Evolutionary conservation across 1,140 invertebrate genomes (phyloP).

Genomic region (Zophobas morio): DNA sequence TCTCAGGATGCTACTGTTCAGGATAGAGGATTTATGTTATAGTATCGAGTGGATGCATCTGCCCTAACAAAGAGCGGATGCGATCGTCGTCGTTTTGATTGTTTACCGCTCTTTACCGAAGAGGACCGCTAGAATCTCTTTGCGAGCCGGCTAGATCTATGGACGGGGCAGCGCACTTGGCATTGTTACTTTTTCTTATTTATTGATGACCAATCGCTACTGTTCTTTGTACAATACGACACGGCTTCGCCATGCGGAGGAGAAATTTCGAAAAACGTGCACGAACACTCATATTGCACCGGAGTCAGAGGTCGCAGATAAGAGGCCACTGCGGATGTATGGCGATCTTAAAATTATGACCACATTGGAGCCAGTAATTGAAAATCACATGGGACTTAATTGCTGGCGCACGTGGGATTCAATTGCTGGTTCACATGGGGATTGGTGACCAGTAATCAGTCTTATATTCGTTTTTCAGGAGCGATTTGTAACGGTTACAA

Average conservation of each 20-base stretch:
- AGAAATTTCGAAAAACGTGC: conserved; percentile 35
- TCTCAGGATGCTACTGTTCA: conserved; percentile 63
- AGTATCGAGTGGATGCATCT: conserved; percentile 54
- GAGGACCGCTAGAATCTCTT: conserved; percentile 52
- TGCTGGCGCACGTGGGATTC: too few species aligned
- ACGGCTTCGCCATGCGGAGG: conserved; percentile 5
- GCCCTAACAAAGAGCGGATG: conserved; percentile 41
- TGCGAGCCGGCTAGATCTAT: conserved; percentile 59
- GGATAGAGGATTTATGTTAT: conserved; percentile 62
- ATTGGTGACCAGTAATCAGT: too few species aligned
- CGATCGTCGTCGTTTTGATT: conserved; percentile 51
- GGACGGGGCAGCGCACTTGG: conserved; percentile 60
- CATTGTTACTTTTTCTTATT: conserved; percentile 65
- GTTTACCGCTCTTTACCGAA: conserved; percentile 43
- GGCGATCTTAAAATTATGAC: too few species aligned
- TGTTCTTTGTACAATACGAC: conserved; percentile 49
- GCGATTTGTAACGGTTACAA: too few species aligned
- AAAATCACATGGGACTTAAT: too few species aligned
- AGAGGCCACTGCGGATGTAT: too few species aligned
- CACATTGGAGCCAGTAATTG: too few species aligned
- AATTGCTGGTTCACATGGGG: too few species aligned
- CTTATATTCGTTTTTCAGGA: too few species aligned
- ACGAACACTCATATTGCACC: conserved; percentile 31
- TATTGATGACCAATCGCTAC: conserved; percentile 65
- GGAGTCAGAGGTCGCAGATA: too few species aligned